Conservation (phyloP, 2,797 vertebrate species). For the Scarus forsteni region DNA sequence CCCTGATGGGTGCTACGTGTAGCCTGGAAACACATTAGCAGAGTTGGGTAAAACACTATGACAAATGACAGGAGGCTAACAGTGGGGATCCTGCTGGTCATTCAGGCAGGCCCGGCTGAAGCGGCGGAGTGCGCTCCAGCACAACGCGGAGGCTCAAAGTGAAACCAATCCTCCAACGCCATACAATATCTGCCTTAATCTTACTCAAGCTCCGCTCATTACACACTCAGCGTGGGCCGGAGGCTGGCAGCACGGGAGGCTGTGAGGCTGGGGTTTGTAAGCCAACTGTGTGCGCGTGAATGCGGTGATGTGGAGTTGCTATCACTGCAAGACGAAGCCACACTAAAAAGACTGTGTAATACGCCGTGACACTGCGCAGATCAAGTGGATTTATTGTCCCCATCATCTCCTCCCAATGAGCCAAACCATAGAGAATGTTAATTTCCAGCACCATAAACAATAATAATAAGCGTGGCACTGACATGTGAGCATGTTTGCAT, state of each 20-base stretch:
- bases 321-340: constrained; percentile 55
- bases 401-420: constrained; percentile 56
- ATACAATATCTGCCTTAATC: constrained; percentile 78
- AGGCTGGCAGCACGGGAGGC: constrained; percentile 59
- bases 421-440: constrained; percentile 68
- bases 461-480: constrained; percentile 51
- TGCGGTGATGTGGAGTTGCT: constrained; percentile 50
- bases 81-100: constrained; percentile 68
- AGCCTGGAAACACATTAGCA: constrained; percentile 71
- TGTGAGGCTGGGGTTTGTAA: constrained; percentile 54
- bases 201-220: constrained; percentile 76
- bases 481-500: constrained; percentile 49
- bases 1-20: constrained; percentile 53
- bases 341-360: constrained; percentile 66
- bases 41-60: constrained; percentile 63
- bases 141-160: constrained; percentile 57
- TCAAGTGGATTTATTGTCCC: constrained; percentile 65
- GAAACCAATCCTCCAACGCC: constrained; percentile 67
- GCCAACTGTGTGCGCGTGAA: constrained; percentile 46
- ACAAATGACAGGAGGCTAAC: constrained; percentile 73
- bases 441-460: constrained; percentile 77
- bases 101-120: constrained; percentile 53
- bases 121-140: constrained; percentile 53
- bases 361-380: constrained; percentile 55
- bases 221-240: constrained; percentile 76